phyloP scores from a whole-genome alignment of 2,113 vertebrate genomes.

The Maccullochella peelii region DNA sequence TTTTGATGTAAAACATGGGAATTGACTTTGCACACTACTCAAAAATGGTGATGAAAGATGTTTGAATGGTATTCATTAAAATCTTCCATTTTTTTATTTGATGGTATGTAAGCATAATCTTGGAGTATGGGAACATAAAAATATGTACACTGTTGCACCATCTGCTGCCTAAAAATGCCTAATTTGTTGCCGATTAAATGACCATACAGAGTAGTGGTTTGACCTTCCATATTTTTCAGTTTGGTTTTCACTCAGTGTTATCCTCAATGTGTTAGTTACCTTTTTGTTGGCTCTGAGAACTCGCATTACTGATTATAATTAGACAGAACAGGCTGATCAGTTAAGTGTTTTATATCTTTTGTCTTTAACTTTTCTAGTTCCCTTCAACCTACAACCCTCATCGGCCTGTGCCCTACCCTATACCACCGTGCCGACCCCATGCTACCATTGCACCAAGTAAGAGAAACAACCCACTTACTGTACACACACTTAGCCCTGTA shows the following conservation, averaged over 20 bases:
- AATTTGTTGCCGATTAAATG: neutral
- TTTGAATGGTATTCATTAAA: neutral
- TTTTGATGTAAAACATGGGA: neutral
- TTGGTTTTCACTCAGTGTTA: neutral
- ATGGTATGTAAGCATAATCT: neutral
- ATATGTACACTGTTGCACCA: neutral
- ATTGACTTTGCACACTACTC: neutral
- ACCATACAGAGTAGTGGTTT: neutral
- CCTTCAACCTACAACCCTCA: slow-evolving; percentile 96
- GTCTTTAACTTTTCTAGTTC: slow-evolving; percentile 81
- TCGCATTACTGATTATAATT: neutral
- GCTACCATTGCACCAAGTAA: slow-evolving; percentile 99
- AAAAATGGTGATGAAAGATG: no score
- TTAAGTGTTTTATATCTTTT: neutral
- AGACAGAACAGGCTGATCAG: neutral
- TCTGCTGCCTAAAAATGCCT: neutral
- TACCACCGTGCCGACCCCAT: slow-evolving; percentile 96
- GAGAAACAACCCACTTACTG: slow-evolving; percentile 70
- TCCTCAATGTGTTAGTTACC: neutral
- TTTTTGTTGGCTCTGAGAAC: neutral
- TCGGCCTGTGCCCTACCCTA: slow-evolving; percentile 97
- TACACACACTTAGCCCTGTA: neutral
- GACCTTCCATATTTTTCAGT: neutral
- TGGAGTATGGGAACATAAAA: neutral
- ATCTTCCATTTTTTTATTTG: neutral